A percentile compares a stretch with the other conserved stretches of the same genome.
Conservation (phyloP, 2,797 vertebrate genomes). For the Anguilla pacifica region DNA sequence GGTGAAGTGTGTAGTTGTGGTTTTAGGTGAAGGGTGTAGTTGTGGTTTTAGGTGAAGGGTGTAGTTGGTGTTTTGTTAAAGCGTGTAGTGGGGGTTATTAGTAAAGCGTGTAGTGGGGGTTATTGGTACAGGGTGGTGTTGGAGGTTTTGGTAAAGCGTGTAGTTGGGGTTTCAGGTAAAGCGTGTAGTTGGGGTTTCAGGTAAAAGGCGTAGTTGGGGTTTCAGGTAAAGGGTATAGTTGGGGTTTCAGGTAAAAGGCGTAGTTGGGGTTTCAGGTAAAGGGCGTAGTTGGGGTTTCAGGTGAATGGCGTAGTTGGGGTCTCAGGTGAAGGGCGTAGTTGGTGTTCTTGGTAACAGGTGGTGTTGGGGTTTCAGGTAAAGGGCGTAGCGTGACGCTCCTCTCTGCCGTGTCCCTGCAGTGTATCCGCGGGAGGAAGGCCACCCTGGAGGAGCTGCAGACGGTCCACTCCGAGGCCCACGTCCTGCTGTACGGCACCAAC, state of each 20-base stretch:
- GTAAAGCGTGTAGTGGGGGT: neutral
- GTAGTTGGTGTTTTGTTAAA: neutral
- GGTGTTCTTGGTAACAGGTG: neutral
- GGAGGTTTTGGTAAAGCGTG: too few species aligned
- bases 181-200: neutral
- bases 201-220: neutral
- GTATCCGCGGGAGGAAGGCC: conserved; percentile 92
- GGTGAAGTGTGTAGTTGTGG: too few species aligned
- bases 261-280: neutral
- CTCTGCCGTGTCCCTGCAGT: conserved; percentile 62
- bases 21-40: too few species aligned
- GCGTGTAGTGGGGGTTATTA: too few species aligned
- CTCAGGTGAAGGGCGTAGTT: neutral
- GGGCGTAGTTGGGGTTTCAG: neutral
- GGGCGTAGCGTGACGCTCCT: neutral
- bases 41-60: neutral
- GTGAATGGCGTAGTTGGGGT: neutral
- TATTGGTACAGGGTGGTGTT: too few species aligned
- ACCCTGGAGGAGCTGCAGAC: conserved; percentile 93
- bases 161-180: neutral
- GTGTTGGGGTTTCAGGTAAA: neutral
- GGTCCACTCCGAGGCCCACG: conserved; percentile 90
- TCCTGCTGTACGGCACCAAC: conserved; percentile 93
- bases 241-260: too few species aligned
- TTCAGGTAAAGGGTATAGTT: too few species aligned